Percentiles rank a stretch among this genome's conserved stretches.
Conservation (phyloP, 2,797 vertebrate species). For the Rhincodon typus region DNA sequence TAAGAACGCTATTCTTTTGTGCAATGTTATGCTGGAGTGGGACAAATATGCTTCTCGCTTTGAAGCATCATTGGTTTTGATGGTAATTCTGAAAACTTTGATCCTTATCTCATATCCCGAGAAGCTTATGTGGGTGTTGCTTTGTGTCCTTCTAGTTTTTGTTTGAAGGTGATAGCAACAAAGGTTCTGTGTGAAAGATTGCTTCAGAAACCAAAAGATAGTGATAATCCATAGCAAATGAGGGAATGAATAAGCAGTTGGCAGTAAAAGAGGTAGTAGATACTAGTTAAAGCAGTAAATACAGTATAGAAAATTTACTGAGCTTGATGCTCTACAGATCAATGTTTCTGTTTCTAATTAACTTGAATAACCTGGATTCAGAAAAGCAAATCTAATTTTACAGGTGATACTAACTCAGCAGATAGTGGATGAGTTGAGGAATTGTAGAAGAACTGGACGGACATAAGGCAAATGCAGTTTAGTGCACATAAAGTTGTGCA, state of each 20-base stretch:
- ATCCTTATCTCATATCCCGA: background rate
- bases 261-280: background rate
- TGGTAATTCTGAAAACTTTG: background rate
- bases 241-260: background rate
- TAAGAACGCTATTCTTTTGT: background rate
- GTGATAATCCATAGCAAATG: background rate
- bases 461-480: background rate
- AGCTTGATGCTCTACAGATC: background rate
- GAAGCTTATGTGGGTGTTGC: background rate
- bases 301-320: background rate
- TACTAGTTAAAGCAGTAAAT: background rate
- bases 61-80: conserved; percentile 2
- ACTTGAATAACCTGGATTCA: background rate
- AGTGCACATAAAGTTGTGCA: background rate
- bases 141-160: too few relatives aligned
- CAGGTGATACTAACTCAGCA: background rate
- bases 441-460: background rate
- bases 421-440: background rate
- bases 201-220: background rate
- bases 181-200: background rate
- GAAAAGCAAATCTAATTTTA: background rate
- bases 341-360: background rate
- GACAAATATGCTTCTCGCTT: background rate
- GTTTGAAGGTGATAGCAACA: too few relatives aligned
- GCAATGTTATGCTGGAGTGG: background rate